These are phyloP conservation scores for Phoxinus phoxinus DNA, from an alignment of 2,113 vertebrate species.

Conservation along the genomic window DNA sequence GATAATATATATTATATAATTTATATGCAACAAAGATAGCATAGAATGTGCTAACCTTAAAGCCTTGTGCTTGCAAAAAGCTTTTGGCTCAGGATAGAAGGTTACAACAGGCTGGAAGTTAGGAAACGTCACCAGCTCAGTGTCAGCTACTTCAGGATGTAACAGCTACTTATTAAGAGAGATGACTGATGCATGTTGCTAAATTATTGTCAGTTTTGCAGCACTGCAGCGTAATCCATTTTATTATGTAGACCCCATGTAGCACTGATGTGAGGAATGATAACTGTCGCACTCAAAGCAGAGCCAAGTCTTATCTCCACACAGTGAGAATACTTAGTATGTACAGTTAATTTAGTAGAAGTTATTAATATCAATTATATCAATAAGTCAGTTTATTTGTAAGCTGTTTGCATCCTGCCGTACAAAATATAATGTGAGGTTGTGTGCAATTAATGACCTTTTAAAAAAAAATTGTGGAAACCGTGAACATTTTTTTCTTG, in stretches of 20 bases:
- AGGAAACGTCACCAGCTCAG: background rate
- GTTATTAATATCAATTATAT: background rate
- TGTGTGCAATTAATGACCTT: background rate
- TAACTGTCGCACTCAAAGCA: background rate
- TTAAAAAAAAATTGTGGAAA: too few species aligned
- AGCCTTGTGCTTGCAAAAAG: background rate
- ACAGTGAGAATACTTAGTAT: background rate
- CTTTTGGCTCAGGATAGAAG: background rate
- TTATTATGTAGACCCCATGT: background rate
- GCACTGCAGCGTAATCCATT: background rate
- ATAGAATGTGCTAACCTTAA: background rate
- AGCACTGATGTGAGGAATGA: conserved; percentile 5
- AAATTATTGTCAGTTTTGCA: background rate
- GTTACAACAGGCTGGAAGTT: background rate
- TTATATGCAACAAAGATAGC: background rate
- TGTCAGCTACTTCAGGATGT: background rate
- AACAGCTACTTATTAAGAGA: background rate
- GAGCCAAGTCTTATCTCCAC: conserved; percentile 19
- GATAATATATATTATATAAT: background rate
- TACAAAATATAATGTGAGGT: background rate
- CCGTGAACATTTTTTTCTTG: too few species aligned
- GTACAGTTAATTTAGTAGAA: background rate
- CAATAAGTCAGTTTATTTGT: background rate
- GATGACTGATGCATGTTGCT: background rate
- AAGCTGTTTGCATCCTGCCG: background rate